Conservation (phyloP, 2,797 vertebrate species). For the Danio choprae region DNA sequence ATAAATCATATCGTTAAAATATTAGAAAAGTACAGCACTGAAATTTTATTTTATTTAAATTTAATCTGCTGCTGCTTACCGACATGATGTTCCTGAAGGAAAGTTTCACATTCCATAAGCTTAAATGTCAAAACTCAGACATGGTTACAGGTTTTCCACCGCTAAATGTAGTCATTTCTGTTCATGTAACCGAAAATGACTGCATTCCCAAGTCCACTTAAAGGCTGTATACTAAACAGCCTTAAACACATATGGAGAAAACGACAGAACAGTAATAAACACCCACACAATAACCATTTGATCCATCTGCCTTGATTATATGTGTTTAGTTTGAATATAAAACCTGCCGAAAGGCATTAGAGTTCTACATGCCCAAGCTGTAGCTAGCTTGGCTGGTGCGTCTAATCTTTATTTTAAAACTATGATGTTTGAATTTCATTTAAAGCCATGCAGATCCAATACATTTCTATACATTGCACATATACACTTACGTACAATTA, state of each 20-base stretch:
- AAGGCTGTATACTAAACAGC: not conserved
- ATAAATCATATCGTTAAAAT: not conserved
- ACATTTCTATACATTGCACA: not conserved
- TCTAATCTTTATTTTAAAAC: not conserved
- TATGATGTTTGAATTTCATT: not conserved
- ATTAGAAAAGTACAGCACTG: not conserved
- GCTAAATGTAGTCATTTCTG: not conserved
- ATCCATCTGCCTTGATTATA: not conserved
- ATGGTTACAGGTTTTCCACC: not conserved
- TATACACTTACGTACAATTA: not conserved
- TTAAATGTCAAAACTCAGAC: not conserved
- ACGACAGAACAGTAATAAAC: conserved; percentile 7
- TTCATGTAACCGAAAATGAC: not conserved
- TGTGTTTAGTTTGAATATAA: not conserved
- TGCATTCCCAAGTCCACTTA: not conserved
- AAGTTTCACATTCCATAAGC: not conserved
- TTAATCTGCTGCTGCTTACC: not conserved
- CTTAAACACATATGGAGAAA: not conserved
- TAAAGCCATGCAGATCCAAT: not conserved
- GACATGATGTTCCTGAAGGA: not conserved
- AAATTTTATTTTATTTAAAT: not conserved
- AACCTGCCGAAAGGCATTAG: conserved; percentile 2
- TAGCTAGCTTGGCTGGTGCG: not conserved
- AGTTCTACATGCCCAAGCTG: not conserved
- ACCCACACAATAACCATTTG: not conserved